Percentiles rank a stretch among this genome's conserved stretches.
These are phyloP conservation scores for Coleophora flavipennella DNA, from an alignment of 2,888 invertebrate species.

Conservation along the genomic window DNA sequence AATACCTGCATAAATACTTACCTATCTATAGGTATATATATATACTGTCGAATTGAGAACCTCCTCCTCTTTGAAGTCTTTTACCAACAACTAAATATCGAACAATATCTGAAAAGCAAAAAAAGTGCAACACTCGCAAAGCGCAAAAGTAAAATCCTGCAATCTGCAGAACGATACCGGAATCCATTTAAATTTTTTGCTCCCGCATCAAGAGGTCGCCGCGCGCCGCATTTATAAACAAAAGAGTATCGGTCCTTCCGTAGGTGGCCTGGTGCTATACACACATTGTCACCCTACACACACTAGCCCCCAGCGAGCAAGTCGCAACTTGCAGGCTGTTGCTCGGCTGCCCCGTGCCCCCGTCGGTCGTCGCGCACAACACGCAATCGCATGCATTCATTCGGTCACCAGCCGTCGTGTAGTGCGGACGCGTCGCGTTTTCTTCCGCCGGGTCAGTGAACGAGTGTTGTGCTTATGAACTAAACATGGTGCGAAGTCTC, in stretches of 20 bases:
- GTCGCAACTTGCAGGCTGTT: conserved; percentile 54
- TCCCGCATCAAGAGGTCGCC: conserved; percentile 18
- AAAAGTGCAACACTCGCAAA: background rate
- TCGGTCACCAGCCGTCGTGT: conserved; percentile 49
- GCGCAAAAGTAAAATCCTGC: no score
- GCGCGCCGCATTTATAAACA: conserved; percentile 41
- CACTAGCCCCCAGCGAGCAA: conserved; percentile 29
- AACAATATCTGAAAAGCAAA: conserved; percentile 1
- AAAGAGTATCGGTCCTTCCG: conserved; percentile 44
- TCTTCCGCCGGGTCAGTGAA: conserved; percentile 42
- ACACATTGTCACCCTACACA: conserved; percentile 19
- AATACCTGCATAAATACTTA: no score
- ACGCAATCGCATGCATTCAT: conserved; percentile 27
- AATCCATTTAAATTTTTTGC: conserved; percentile 17
- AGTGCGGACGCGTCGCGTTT: conserved; percentile 39
- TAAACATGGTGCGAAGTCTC: conserved; percentile 87
- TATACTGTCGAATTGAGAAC: no score
- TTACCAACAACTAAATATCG: no score
- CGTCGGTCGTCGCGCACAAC: conserved; percentile 14
- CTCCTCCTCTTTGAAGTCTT: no score
- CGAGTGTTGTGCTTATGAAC: conserved; percentile 64
- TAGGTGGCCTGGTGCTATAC: conserved; percentile 34
- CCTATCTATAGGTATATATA: no score
- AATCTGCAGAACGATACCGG: conserved; percentile 8
- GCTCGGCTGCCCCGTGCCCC: conserved; percentile 30